These are phyloP conservation scores for Cheilosia pagana DNA, from an alignment of 2,888 invertebrate species.

Conservation along the genomic window DNA sequence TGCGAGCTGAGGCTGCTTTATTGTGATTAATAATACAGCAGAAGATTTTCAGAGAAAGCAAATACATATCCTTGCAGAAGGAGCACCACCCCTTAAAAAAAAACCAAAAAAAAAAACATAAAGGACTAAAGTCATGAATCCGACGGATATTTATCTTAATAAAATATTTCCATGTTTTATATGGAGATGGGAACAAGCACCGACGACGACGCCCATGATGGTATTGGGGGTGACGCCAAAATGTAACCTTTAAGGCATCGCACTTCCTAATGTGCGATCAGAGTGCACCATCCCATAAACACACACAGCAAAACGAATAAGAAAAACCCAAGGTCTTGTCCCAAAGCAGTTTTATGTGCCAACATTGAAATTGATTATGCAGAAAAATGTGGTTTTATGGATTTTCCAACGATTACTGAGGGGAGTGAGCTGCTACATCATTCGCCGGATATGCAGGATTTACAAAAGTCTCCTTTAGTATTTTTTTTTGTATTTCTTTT, in stretches of 20 bases:
- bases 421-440: background rate
- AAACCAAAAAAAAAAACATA: conserved; percentile 8
- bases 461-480: conserved; percentile 17
- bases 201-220: conserved; percentile 9
- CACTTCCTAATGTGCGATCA: conserved; percentile 70
- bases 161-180: conserved; percentile 67
- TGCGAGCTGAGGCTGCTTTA: conserved; percentile 69
- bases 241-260: conserved; percentile 65
- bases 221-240: conserved; percentile 13
- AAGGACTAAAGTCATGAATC: conserved; percentile 59
- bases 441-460: conserved; percentile 1
- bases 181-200: conserved; percentile 38
- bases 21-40: conserved; percentile 73
- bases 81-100: background rate
- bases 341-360: conserved; percentile 67
- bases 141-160: conserved; percentile 71
- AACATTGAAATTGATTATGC: conserved; percentile 74
- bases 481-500: conserved; percentile 23
- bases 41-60: conserved; percentile 47
- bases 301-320: conserved; percentile 18
- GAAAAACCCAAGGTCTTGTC: conserved; percentile 51
- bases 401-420: conserved; percentile 45
- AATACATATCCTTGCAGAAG: conserved; percentile 26
- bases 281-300: conserved; percentile 52
- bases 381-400: conserved; percentile 70